Base-by-base conservation (phyloP, 2,888 invertebrate genomes). In the Plagiodera versicolora region DNA sequence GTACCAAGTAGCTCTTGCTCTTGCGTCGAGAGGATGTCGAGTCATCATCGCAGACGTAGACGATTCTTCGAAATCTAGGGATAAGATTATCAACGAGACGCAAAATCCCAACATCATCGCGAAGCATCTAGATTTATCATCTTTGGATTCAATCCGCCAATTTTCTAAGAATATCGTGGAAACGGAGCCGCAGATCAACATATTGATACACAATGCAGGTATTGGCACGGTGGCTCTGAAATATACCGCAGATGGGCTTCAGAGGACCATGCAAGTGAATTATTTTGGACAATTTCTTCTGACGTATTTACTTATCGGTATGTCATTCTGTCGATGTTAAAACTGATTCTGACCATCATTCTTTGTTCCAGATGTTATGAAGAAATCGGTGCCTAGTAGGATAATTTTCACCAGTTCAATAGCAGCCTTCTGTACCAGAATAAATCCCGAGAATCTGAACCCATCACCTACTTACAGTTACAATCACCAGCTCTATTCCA, bases 231-330 rank as follows among this genome's bases (percentile, higher is more conserved):
- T 81, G 16, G 75, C 77, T 0, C 74, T 81, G 19, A 76, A 76
- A 30, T 75, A 75, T 47, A 87, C 88, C 0, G 81, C 82, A 60
- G 88, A 90, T 68, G 89, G 88, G 0, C 80, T 89, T 19, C 83
- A 88, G 19, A 75, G 81, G n/a, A 84, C 84, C 49, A 84, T 89
- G 82, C 88, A 88, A 67, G 83, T 87, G 16, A 91, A 91, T 68
- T 85, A 90, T 72, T 86, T 89, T 70, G 89, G 89, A 6, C 88
- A 86, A 10, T 91, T 90, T 73, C 77, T 91, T 19, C 79, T 91
- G 52, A 90, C 90, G 0, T 80, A 87, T 60, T 81, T 91, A 0
- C 75, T 91, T 0, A 72, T 84, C 1, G 85, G 86, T 67, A 59
- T n/a, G n/a, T n/a, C n/a, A n/a, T n/a, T n/a, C n/a, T n/a, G n/a